Conservation (phyloP, 2,797 vertebrate genomes). For the Gadopsis bispinosus region DNA sequence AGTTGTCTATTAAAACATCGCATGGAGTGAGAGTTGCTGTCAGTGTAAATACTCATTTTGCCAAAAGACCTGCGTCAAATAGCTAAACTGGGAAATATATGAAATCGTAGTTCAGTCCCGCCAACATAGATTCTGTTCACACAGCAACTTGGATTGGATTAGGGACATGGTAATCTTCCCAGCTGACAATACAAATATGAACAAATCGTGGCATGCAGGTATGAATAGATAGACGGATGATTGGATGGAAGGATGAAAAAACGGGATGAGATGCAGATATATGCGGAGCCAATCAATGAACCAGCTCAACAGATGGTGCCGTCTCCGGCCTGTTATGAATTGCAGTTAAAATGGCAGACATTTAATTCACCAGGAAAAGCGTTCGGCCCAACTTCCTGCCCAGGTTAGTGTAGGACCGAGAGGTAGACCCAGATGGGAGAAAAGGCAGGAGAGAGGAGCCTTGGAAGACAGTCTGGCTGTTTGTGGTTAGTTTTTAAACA, state of each 20-base stretch:
- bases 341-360: slow-evolving; percentile 6
- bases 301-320: slow-evolving; percentile 23
- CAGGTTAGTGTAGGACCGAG: slow-evolving; percentile 31
- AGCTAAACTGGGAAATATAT: not conserved
- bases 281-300: slow-evolving; percentile 28
- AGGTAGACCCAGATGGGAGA: slow-evolving; percentile 6
- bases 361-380: slow-evolving; percentile 1
- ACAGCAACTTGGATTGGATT: slow-evolving; percentile 16
- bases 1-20: slow-evolving; percentile 23
- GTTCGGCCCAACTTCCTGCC: slow-evolving; percentile 12
- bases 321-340: slow-evolving; percentile 15
- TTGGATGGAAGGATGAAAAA: slow-evolving; percentile 23
- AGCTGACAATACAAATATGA: slow-evolving; percentile 18
- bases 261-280: slow-evolving; percentile 20
- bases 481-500: slow-evolving; percentile 54
- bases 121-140: slow-evolving; percentile 3
- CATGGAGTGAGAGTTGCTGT: not conserved
- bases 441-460: slow-evolving; percentile 2
- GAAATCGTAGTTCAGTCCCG: not conserved
- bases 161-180: slow-evolving; percentile 6
- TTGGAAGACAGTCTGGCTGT: slow-evolving; percentile 41
- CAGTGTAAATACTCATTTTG: not conserved
- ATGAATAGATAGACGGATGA: slow-evolving; percentile 21
- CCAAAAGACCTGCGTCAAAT: not conserved
- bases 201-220: slow-evolving; percentile 21